Evolutionary conservation across 2,113 vertebrate species (phyloP), one percentile per base, ranked within the genome.

Genomic region (Hyperopisus bebe): DNA sequence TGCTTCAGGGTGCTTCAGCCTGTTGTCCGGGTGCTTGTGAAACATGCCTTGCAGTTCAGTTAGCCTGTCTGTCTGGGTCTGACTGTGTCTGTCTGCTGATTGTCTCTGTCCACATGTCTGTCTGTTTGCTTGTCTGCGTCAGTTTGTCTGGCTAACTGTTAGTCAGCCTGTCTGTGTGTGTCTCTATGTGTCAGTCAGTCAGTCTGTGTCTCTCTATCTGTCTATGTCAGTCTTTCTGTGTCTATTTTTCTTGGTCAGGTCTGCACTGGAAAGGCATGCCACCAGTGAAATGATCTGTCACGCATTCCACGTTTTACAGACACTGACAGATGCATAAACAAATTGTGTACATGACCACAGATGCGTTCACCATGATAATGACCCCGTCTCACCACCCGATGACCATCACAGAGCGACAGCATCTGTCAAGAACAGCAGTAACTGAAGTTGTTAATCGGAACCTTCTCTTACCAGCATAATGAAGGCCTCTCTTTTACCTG

Each of bases 401-500:
- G 70, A 35, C 70, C 3, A 7, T 74, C 58, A 66, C 58, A 74
- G 70, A 74, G 70, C 4, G 31, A 15, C 27, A 35, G 31, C 31
- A 74, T 74, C 70, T 74, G 70, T 74, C 31, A 31, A 35, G 31
- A 74, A 17, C 13, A 17, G 13, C 70, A 15, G 31, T 74, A 35
- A 74, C 3, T 31, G 31, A 74, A 35, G 70, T 66, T 2, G 21
- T 62, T 10, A 27, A 27, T 66, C 8, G 9, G 58, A 10, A 66
- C 58, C 58, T 66, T 66, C 24, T n/a, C 58, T 66, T 66, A 10
- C 24, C 8, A 10, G 58, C 58, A 66, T 66, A 66, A 66, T 27
- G 58, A 27, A 3, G 58, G 58, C 58, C 24, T 62, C 66, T 91
- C 92, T 89, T 90, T 93, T 94, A 93, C 85, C 94, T 99, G 98